These are phyloP conservation scores for Hylaeus anthracinus DNA, from an alignment of 1,140 invertebrate genomes.

Conservation along the genomic window DNA sequence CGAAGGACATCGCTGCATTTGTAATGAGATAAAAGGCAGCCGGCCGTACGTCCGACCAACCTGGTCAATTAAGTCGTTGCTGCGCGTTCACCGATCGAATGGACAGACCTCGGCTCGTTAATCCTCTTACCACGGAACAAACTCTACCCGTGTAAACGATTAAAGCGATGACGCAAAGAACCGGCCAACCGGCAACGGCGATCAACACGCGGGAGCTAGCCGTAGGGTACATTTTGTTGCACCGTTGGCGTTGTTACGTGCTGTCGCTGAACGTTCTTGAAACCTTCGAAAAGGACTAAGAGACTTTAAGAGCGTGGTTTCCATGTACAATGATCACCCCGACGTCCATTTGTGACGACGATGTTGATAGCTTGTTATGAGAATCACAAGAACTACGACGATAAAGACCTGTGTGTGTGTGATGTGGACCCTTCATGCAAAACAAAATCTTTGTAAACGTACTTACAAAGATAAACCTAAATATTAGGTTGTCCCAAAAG, in stretches of 20 bases:
- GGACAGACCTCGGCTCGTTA: conserved; percentile 12
- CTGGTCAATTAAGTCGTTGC: conserved; percentile 31
- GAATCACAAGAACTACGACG: too few species aligned
- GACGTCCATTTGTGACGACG: too few species aligned
- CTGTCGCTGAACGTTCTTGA: neutral
- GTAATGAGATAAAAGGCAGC: conserved; percentile 15
- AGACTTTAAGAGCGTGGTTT: too few species aligned
- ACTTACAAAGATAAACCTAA: too few species aligned
- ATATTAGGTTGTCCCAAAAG: too few species aligned
- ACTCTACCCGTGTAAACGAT: conserved; percentile 29
- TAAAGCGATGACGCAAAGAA: conserved; percentile 25
- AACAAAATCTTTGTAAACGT: too few species aligned
- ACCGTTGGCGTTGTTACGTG: neutral
- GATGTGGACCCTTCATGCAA: too few species aligned
- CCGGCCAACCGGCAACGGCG: conserved; percentile 28
- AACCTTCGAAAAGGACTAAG: neutral
- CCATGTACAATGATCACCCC: too few species aligned
- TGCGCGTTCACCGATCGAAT: conserved; percentile 24
- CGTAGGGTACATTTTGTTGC: neutral
- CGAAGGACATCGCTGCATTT: too few species aligned
- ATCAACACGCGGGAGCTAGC: neutral
- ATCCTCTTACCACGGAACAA: conserved; percentile 34
- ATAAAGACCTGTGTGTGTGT: too few species aligned
- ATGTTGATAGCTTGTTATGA: too few species aligned
- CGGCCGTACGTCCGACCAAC: neutral